Evolutionary conservation across 2,113 vertebrate genomes (phyloP).

Genomic region (Lota lota): DNA sequence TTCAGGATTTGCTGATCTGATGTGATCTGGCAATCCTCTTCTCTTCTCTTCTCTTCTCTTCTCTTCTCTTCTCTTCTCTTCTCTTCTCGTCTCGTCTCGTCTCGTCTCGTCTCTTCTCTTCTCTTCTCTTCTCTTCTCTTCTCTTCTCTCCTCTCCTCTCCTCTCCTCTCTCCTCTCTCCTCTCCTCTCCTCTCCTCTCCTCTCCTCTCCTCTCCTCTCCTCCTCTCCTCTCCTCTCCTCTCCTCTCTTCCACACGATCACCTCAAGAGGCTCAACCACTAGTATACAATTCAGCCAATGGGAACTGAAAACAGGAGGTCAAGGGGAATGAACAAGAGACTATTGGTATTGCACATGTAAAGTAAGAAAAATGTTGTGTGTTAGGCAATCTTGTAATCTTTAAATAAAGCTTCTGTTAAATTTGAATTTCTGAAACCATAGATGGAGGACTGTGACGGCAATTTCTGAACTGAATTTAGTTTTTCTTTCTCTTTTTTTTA

Average conservation of each 20-base stretch:
- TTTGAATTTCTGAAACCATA: slow-evolving; percentile 91
- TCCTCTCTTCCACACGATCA: background rate
- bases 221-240: no score
- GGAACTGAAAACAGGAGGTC: slow-evolving; percentile 49
- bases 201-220: background rate
- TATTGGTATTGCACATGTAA: slow-evolving; percentile 99
- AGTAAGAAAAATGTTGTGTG: slow-evolving; percentile 95
- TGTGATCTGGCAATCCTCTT: background rate
- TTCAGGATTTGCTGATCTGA: background rate
- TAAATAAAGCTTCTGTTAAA: slow-evolving; percentile 82
- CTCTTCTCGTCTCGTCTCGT: slow-evolving; percentile 17
- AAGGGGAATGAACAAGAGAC: slow-evolving; percentile 63
- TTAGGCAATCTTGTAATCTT: slow-evolving; percentile 96
- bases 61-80: slow-evolving; percentile 31
- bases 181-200: no score
- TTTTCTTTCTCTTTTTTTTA: slow-evolving; percentile 86
- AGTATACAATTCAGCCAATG: slow-evolving; percentile 78
- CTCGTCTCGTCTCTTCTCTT: no score
- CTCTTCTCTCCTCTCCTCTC: no score
- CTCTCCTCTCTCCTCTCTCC: no score
- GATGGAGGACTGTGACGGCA: slow-evolving; percentile 95
- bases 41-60: slow-evolving; percentile 38
- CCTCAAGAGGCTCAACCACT: slow-evolving; percentile 65
- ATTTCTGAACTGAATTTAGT: slow-evolving; percentile 89
- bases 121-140: no score